Conservation (phyloP, 2,113 vertebrate species). For the Gallinago undulata region DNA sequence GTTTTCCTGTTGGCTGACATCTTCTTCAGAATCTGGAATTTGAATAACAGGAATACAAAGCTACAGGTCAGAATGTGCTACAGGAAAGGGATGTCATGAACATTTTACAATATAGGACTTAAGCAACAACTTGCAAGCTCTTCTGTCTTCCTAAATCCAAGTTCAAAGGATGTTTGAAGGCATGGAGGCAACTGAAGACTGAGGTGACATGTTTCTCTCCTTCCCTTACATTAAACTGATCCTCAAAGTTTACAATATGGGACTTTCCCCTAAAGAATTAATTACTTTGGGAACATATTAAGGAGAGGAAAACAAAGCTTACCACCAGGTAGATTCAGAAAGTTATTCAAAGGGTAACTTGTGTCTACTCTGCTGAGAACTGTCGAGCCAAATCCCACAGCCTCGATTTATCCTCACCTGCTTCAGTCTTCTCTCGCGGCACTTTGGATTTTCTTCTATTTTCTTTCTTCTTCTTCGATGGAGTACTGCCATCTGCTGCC, state of each 20-base stretch:
- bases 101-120: accelerated
- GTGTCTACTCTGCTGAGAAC: accelerated
- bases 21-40: neutral
- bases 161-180: neutral
- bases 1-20: neutral
- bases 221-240: neutral
- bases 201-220: neutral
- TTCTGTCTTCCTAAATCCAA: neutral
- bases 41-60: neutral
- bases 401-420: neutral
- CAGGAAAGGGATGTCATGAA: neutral
- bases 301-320: neutral
- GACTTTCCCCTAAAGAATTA: accelerated
- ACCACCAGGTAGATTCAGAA: neutral
- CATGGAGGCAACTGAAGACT: neutral
- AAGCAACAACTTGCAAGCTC: neutral
- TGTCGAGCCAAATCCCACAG: accelerated
- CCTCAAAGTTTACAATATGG: accelerated
- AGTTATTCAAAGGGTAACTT: neutral
- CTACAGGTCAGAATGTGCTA: neutral
- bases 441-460: neutral
- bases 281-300: neutral
- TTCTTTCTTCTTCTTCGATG: neutral
- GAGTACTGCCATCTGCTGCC: neutral
- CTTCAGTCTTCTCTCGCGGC: neutral